phyloP scores from a whole-genome alignment of 2,888 invertebrate genomes.

The Ypsolopha scabrella region DNA sequence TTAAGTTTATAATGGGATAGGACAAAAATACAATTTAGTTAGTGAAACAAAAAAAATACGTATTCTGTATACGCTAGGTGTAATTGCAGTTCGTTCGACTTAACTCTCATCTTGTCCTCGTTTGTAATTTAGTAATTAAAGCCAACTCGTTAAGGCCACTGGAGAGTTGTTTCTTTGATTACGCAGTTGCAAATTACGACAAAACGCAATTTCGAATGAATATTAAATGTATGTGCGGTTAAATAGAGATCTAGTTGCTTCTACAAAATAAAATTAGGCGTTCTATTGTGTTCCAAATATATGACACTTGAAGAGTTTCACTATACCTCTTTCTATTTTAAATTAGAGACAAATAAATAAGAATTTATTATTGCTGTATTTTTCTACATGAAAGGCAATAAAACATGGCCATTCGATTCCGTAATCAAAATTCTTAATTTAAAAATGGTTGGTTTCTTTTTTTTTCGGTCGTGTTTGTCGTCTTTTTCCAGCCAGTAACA shows the following conservation, averaged over 20 bases:
- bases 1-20: conserved; percentile 36
- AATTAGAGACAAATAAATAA: conserved; percentile 27
- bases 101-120: background rate
- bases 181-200: background rate
- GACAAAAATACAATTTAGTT: conserved; percentile 49
- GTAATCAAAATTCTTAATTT: too few relatives aligned
- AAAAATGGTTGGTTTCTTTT: too few relatives aligned
- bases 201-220: background rate
- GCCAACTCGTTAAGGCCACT: background rate
- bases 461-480: too few relatives aligned
- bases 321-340: conserved; percentile 29
- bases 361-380: conserved; percentile 31
- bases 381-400: conserved; percentile 31
- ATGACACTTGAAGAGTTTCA: conserved; percentile 18
- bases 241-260: conserved; percentile 57
- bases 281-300: conserved; percentile 35
- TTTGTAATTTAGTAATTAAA: background rate
- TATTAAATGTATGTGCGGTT: conserved; percentile 40
- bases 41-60: conserved; percentile 53
- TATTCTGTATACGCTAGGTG: conserved; percentile 67
- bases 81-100: conserved; percentile 34
- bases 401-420: background rate
- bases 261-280: conserved; percentile 39
- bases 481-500: background rate
- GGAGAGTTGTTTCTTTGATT: background rate